Conservation (phyloP, 92 coral and sea anemone species). For the Bergia sp. region DNA sequence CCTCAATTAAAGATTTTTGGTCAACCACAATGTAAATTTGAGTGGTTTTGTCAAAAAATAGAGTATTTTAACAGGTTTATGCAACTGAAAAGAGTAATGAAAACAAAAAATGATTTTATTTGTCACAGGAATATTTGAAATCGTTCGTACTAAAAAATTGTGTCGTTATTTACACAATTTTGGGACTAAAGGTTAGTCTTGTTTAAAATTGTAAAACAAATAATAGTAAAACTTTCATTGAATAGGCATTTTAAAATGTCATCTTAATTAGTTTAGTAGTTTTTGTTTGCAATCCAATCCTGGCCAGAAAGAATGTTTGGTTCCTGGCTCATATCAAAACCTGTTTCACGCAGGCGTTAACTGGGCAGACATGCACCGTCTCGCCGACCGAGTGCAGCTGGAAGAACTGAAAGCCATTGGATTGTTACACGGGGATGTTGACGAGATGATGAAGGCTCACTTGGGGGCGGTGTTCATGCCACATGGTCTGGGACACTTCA, state of each 20-base stretch:
- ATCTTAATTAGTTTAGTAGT: neutral
- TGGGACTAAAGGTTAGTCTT: neutral
- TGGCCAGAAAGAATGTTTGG: too few relatives aligned
- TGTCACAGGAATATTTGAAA: too few relatives aligned
- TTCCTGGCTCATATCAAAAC: neutral
- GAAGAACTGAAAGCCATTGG: conserved; percentile 82
- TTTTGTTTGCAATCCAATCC: neutral
- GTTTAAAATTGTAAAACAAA: too few relatives aligned
- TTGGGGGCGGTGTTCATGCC: conserved; percentile 95
- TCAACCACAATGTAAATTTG: too few relatives aligned
- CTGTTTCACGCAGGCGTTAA: conserved; percentile 66
- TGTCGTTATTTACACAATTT: neutral
- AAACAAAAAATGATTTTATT: too few relatives aligned
- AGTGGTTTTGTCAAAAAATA: too few relatives aligned
- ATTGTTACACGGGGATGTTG: conserved; percentile 80
- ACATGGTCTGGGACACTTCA: conserved; percentile 96
- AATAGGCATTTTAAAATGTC: too few relatives aligned
- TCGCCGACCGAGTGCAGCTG: conserved; percentile 78
- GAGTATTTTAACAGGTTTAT: too few relatives aligned
- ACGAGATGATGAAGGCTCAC: conserved; percentile 90
- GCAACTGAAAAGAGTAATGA: too few relatives aligned
- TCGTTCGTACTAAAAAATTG: too few relatives aligned
- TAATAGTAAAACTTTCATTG: too few relatives aligned
- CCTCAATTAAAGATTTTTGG: neutral
- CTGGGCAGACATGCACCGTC: conserved; percentile 97